Percentiles rank a stretch among this genome's conserved stretches.
phyloP scores from a whole-genome alignment of 1,140 invertebrate genomes.

The Rhagoletis zephyria region DNA sequence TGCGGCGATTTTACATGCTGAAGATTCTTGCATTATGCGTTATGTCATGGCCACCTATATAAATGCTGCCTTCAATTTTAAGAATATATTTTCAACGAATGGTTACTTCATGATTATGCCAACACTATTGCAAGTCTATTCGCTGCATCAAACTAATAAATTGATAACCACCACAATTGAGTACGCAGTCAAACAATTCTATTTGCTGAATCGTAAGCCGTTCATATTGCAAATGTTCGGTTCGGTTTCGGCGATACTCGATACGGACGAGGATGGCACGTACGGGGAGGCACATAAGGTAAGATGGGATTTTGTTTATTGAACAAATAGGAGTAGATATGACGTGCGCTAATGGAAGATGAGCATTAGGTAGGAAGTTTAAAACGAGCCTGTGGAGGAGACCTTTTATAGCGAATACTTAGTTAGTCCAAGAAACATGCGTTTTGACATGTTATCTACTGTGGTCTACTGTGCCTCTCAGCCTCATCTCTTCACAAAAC shows the following conservation, averaged over 20 bases:
- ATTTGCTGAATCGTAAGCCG: conserved; percentile 97
- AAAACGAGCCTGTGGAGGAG: too few species aligned
- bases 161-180: conserved; percentile 95
- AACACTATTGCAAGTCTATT: conserved; percentile 95
- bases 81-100: conserved; percentile 98
- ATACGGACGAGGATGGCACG: conserved; percentile 89
- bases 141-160: conserved; percentile 97
- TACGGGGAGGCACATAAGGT: conserved; percentile 93
- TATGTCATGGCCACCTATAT: conserved; percentile 97
- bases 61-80: conserved; percentile 97
- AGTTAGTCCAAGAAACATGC: too few species aligned
- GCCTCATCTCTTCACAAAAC: too few species aligned
- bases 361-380: too few species aligned
- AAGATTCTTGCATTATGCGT: conserved; percentile 94
- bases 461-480: too few species aligned
- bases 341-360: too few species aligned
- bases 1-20: conserved; percentile 94
- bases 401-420: too few species aligned
- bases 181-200: conserved; percentile 98
- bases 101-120: conserved; percentile 98
- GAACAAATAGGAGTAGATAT: too few species aligned
- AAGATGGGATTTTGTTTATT: conserved; percentile 56
- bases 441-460: too few species aligned
- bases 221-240: conserved; percentile 99
- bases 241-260: conserved; percentile 94